These are phyloP conservation scores for Distichodus sexfasciatus DNA, from an alignment of 2,797 vertebrate genomes.

Conservation along the genomic window DNA sequence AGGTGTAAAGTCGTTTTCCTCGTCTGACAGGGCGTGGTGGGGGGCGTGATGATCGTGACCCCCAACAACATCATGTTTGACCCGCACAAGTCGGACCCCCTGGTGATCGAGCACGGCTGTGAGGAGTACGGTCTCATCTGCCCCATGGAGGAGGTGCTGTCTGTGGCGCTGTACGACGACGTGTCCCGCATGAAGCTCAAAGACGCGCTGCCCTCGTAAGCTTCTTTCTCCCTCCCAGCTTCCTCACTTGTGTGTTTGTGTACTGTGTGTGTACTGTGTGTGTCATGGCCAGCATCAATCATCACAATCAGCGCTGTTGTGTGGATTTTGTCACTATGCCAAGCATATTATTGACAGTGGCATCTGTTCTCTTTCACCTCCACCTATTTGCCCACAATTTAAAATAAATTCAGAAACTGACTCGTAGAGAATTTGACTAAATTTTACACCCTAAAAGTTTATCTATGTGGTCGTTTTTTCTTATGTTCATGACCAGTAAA, in stretches of 20 bases:
- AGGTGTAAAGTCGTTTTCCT: conserved; percentile 16
- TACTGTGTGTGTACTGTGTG: neutral
- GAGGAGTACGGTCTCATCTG: conserved; percentile 98
- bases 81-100: conserved; percentile 95
- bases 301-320: neutral
- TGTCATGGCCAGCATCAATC: neutral
- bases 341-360: neutral
- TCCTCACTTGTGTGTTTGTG: neutral
- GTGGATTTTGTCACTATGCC: neutral
- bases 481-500: no score
- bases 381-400: neutral
- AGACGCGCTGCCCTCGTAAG: conserved; percentile 97
- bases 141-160: conserved; percentile 97
- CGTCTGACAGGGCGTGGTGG: conserved; percentile 87
- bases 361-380: neutral
- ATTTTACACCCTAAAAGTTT: no score
- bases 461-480: no score
- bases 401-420: neutral
- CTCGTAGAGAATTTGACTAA: no score
- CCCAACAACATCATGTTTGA: conserved; percentile 99
- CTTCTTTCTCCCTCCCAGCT: neutral
- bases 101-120: conserved; percentile 97
- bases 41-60: conserved; percentile 98
- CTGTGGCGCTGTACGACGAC: conserved; percentile 93
- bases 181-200: conserved; percentile 98